phyloP scores from a whole-genome alignment of 2,113 vertebrate species.

The Opisthocomus hoazin region DNA sequence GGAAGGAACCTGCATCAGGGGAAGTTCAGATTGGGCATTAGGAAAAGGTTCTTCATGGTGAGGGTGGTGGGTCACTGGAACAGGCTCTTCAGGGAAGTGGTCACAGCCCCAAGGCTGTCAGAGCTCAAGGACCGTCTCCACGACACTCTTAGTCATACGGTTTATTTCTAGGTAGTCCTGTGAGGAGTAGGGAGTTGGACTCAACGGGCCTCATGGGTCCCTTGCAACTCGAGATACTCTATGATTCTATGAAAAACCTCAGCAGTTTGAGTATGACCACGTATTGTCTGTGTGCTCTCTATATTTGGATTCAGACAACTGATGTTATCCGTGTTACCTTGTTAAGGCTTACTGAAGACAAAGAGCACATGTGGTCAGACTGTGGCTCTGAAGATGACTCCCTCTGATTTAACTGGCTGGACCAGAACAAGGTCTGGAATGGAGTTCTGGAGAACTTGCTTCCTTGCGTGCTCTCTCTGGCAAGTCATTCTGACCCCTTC shows the following conservation, averaged over 20 bases:
- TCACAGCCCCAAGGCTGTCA: background rate
- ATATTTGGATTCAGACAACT: background rate
- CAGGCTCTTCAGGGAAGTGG: background rate
- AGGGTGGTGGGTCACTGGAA: background rate
- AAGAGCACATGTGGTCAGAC: background rate
- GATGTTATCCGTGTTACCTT: background rate
- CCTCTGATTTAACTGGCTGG: background rate
- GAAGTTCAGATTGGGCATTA: background rate
- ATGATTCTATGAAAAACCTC: background rate
- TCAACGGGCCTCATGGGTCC: rapidly evolving
- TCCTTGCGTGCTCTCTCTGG: background rate
- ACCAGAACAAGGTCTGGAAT: too few relatives aligned
- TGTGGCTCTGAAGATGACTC: background rate
- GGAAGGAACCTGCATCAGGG: background rate
- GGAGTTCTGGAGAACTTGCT: background rate
- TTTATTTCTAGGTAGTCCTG: background rate
- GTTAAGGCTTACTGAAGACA: background rate
- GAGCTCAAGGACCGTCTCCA: background rate
- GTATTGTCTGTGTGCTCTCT: background rate
- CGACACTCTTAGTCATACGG: background rate
- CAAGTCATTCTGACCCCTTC: background rate
- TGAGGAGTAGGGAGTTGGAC: background rate
- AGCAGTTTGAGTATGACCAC: background rate
- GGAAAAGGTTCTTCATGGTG: background rate
- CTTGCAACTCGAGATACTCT: background rate